phyloP scores from a whole-genome alignment of 2,113 vertebrate species.

The Trogon surrucura region DNA sequence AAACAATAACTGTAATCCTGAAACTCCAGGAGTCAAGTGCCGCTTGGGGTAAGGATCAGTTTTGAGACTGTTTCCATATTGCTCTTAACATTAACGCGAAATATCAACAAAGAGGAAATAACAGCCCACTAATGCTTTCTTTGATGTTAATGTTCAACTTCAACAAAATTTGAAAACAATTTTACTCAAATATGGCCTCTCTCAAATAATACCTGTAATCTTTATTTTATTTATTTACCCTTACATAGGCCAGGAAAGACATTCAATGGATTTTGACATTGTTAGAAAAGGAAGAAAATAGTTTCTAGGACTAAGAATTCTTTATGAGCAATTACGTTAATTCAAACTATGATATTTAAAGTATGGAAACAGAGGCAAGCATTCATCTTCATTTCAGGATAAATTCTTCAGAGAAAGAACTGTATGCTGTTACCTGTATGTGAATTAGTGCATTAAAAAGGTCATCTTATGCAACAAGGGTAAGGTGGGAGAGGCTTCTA shows the following conservation, averaged over 20 bases:
- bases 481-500: constrained; percentile 32
- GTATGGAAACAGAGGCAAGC: not conserved
- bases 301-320: not conserved
- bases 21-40: not conserved
- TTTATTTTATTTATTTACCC: not conserved
- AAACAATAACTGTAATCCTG: not conserved
- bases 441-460: constrained; percentile 34
- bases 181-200: not conserved
- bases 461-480: constrained; percentile 39
- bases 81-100: not conserved
- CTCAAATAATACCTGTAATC: not conserved
- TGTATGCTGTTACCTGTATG: not conserved
- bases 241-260: not conserved
- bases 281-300: not conserved
- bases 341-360: not conserved
- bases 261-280: not conserved
- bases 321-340: not conserved
- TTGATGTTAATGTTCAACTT: not conserved
- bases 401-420: not conserved
- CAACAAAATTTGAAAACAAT: not conserved
- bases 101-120: not conserved
- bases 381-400: not conserved
- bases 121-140: not conserved
- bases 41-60: not conserved
- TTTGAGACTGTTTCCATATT: not conserved